These are phyloP conservation scores for Coendou prehensilis DNA, from an alignment of 2,797 vertebrate species.

Conservation along the genomic window DNA sequence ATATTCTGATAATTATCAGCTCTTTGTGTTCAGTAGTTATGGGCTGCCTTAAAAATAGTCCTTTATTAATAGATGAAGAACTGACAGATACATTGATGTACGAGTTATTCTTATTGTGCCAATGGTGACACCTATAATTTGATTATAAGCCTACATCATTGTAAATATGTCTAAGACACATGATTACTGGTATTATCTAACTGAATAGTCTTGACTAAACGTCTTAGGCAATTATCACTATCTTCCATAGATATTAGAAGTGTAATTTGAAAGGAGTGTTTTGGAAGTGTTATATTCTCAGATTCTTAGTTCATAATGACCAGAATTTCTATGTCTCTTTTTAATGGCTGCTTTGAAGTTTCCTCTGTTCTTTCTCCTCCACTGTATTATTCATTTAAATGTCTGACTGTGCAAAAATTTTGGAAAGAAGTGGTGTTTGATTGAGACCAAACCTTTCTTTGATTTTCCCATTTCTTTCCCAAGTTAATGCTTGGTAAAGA, in stretches of 20 bases:
- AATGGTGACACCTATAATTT: constrained; percentile 53
- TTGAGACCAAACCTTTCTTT: constrained; percentile 30
- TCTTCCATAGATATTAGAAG: constrained; percentile 51
- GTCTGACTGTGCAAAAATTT: neutral
- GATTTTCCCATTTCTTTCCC: constrained; percentile 40
- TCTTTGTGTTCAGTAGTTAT: constrained; percentile 66
- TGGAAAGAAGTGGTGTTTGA: constrained; percentile 60
- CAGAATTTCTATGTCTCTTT: neutral
- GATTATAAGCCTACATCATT: constrained; percentile 31
- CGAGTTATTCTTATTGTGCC: constrained; percentile 55
- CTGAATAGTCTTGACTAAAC: neutral
- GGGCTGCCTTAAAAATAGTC: constrained; percentile 58
- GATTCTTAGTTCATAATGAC: neutral
- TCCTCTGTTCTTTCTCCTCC: neutral
- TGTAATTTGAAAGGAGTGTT: constrained; percentile 55
- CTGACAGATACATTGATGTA: constrained; percentile 29
- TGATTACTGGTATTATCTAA: constrained; percentile 68
- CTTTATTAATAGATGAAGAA: constrained; percentile 65
- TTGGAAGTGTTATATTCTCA: constrained; percentile 54
- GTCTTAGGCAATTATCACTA: constrained; percentile 62
- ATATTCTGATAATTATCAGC: constrained; percentile 38
- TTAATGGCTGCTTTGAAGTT: constrained; percentile 65
- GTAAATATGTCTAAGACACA: constrained; percentile 42
- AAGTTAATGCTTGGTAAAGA: constrained; percentile 35
- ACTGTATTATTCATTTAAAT: neutral